A percentile compares a stretch with the other conserved stretches of the same genome.
These are phyloP conservation scores for Archivesica marissinica DNA, from an alignment of 1,140 invertebrate genomes.

Conservation along the genomic window DNA sequence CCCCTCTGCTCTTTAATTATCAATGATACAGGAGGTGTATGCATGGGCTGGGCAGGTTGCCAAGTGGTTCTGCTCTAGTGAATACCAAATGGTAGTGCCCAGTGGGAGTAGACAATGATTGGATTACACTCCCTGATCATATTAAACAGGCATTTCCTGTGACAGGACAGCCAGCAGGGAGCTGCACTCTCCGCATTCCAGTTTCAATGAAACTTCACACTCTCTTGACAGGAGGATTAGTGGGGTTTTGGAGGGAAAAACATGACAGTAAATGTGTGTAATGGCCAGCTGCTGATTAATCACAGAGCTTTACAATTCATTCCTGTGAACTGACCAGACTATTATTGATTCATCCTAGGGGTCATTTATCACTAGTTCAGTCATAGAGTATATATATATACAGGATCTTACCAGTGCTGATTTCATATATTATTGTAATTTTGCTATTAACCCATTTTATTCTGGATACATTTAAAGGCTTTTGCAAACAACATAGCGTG, in stretches of 20 bases:
- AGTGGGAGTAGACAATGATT: conserved; percentile 38
- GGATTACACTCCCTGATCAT: conserved; percentile 54
- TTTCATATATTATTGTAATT: too few relatives aligned
- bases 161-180: neutral
- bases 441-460: too few relatives aligned
- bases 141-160: conserved; percentile 62
- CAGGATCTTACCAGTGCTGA: too few relatives aligned
- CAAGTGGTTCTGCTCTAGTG: neutral
- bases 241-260: conserved; percentile 50
- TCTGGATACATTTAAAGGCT: too few relatives aligned
- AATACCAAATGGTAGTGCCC: neutral
- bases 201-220: conserved; percentile 59
- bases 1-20: too few relatives aligned
- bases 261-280: conserved; percentile 42
- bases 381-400: too few relatives aligned
- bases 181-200: neutral
- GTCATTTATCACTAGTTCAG: conserved; percentile 29
- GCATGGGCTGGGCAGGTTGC: too few relatives aligned
- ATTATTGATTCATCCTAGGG: conserved; percentile 47
- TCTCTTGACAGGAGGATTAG: conserved; percentile 51
- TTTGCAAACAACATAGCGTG: too few relatives aligned
- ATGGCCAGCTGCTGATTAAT: conserved; percentile 59
- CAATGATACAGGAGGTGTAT: too few relatives aligned
- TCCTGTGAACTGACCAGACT: conserved; percentile 32
- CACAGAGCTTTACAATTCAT: conserved; percentile 39